phyloP scores from a whole-genome alignment of 2,113 vertebrate genomes.

The Psammodynastes pulverulentus region DNA sequence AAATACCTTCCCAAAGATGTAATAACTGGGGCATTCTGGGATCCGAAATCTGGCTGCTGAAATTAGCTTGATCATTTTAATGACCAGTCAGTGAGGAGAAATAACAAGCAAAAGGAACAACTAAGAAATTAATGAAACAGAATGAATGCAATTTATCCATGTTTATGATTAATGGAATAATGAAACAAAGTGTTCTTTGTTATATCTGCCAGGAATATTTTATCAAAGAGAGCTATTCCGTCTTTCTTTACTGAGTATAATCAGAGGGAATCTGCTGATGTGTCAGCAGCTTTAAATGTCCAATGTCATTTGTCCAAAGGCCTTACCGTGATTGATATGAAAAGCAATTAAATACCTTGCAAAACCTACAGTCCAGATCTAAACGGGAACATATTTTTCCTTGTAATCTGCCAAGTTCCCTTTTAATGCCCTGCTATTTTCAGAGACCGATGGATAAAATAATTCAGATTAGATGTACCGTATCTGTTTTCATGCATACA shows the following conservation, averaged over 20 bases:
- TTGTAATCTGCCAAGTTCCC: background rate
- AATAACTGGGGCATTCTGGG: background rate
- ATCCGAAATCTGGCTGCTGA: background rate
- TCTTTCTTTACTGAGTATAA: background rate
- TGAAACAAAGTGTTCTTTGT: background rate
- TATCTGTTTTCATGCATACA: background rate
- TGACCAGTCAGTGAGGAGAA: background rate
- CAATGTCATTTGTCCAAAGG: background rate
- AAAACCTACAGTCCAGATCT: background rate
- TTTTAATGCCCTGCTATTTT: background rate
- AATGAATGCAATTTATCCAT: background rate
- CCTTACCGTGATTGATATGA: background rate
- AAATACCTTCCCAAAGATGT: background rate
- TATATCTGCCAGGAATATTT: background rate
- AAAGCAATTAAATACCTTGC: background rate
- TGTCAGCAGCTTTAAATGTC: background rate
- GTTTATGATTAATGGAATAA: background rate
- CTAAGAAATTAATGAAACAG: background rate
- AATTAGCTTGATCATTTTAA: background rate
- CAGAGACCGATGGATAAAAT: background rate
- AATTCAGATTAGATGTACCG: background rate
- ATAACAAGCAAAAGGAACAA: background rate
- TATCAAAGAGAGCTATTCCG: background rate
- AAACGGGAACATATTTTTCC: background rate
- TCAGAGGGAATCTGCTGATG: background rate